Evolutionary conservation across 2,113 vertebrate species (phyloP).

Genomic region (Seriola rivoliana): DNA sequence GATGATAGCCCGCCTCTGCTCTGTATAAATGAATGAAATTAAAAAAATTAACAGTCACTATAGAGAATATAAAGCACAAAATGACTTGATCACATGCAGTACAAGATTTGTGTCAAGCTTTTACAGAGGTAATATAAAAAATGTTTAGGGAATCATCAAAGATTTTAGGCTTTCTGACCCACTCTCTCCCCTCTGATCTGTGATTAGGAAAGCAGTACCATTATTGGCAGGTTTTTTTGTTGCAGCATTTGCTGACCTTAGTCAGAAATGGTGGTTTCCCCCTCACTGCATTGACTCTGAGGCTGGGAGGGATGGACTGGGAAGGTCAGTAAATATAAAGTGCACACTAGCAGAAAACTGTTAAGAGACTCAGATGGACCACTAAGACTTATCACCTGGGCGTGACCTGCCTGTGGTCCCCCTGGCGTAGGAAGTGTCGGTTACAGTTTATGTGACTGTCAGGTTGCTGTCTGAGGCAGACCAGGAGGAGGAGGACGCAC

Average conservation of each 20-base stretch:
- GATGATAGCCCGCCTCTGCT: too few relatives aligned
- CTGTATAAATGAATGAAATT: too few relatives aligned
- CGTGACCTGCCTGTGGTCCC: slow-evolving; percentile 58
- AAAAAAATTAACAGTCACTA: too few relatives aligned
- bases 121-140: too few relatives aligned
- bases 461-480: slow-evolving; percentile 46
- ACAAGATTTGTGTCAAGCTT: too few relatives aligned
- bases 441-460: slow-evolving; percentile 72
- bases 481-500: slow-evolving; percentile 11
- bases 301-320: slow-evolving; percentile 50
- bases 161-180: neutral
- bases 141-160: too few relatives aligned
- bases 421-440: slow-evolving; percentile 46
- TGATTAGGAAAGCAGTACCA: slow-evolving; percentile 27
- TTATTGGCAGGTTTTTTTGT: slow-evolving; percentile 6
- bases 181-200: neutral
- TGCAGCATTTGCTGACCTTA: slow-evolving; percentile 37
- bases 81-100: too few relatives aligned
- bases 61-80: too few relatives aligned
- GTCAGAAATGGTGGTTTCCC: slow-evolving; percentile 23
- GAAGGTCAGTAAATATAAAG: slow-evolving; percentile 76
- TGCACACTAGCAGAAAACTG: slow-evolving; percentile 75
- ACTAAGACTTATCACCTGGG: slow-evolving; percentile 69
- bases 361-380: slow-evolving; percentile 64
- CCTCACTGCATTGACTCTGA: slow-evolving; percentile 40